Base-by-base conservation (phyloP, 2,797 vertebrate species). In the Pitangus sulphuratus region DNA sequence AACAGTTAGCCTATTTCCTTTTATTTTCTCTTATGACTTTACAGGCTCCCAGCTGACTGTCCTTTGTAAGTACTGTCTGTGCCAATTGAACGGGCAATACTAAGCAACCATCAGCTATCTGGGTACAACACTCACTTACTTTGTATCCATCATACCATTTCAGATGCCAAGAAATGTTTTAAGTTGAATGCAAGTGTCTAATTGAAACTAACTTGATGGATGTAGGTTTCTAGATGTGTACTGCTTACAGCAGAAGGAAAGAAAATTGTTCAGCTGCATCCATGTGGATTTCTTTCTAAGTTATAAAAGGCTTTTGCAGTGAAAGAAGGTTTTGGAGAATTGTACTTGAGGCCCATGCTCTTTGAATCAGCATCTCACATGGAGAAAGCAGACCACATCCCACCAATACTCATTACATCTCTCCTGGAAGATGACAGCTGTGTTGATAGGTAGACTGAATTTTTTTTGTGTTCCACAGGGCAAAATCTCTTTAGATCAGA, bases 291-390 rank as follows among this genome's bases (percentile, higher is more conserved):
- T 77, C 3, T 30, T 60, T 96, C 84, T 76, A 98, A 98, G 74
- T 95, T 98, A 31, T 98, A 98, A 70, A 98, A 97, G 66, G 74
- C 90, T 58, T 85, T 98, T 96, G 96, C 97, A 2, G 71, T 60
- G 39, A 97, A 98, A 91, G 97, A 98, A 97, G 97, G 97, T 80
- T 98, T 98, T 64, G 97, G 97, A 53, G 97, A 98, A 39, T 98
- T 97, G 45, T 96, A 98, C 54, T 42, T 98, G 97, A 97, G 98
- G 60, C 98, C 98, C 2, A 62, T 98, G 83, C 96, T 94, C 81
- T 98, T 99, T 62, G 96, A 98, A 89, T 97, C 95, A 58, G 97
- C 98, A 72, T 92, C 97, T 47, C 93, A 95, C 44, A 98, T 92
- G 86, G 91, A 97, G 61, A 94, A 95, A 77, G 86, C 83, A 42